Conservation (phyloP, 2,888 invertebrate species). For the Plagodis dolabraria region DNA sequence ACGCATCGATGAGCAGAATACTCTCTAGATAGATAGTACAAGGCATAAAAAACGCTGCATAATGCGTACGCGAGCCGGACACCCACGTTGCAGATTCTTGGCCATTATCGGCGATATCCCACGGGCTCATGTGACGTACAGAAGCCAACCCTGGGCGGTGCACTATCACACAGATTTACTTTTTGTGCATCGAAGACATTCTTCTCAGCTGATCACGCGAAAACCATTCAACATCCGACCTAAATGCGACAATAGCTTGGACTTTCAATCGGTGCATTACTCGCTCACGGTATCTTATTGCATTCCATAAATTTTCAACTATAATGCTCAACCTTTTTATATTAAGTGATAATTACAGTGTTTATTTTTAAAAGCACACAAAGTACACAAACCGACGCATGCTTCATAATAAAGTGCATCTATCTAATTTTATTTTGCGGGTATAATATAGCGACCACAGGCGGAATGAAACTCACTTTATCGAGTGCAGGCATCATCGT, state of each 20-base stretch:
- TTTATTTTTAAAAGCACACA: slow-evolving; percentile 9
- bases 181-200: slow-evolving; percentile 63
- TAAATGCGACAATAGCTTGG: slow-evolving; percentile 26
- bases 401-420: slow-evolving; percentile 16
- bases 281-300: too few relatives aligned
- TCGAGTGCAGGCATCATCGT: slow-evolving; percentile 48
- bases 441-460: slow-evolving; percentile 53
- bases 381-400: slow-evolving; percentile 4
- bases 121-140: slow-evolving; percentile 77
- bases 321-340: too few relatives aligned
- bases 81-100: slow-evolving; percentile 77
- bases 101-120: slow-evolving; percentile 71
- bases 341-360: too few relatives aligned
- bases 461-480: slow-evolving; percentile 38
- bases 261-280: background rate
- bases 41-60: slow-evolving; percentile 70
- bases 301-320: background rate
- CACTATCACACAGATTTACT: slow-evolving; percentile 59
- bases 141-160: slow-evolving; percentile 73
- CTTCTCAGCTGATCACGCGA: slow-evolving; percentile 63
- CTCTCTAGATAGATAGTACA: slow-evolving; percentile 46
- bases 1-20: slow-evolving; percentile 64
- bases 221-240: slow-evolving; percentile 43
- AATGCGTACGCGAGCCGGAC: slow-evolving; percentile 69
- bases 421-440: slow-evolving; percentile 51